These are phyloP conservation scores for Drosophila santomea DNA, from an alignment of 1,140 invertebrate genomes.

Conservation along the genomic window DNA sequence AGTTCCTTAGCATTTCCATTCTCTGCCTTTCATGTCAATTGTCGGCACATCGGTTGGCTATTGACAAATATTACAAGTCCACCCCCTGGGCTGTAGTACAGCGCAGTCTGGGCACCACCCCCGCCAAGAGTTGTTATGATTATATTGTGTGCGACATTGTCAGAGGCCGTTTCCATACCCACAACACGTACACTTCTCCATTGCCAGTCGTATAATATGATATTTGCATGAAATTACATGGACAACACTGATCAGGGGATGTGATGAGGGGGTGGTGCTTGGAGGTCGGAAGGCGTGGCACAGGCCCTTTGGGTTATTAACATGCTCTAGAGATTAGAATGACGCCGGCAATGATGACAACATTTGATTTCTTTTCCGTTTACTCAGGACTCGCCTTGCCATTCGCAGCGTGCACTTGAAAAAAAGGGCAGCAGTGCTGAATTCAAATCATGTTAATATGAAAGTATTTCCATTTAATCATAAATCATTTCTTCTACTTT, in stretches of 20 bases:
- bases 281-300: slow-evolving; percentile 5
- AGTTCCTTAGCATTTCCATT: slow-evolving; percentile 3
- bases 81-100: slow-evolving; percentile 5
- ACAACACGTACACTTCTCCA: slow-evolving; percentile 72
- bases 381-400: slow-evolving; percentile 37
- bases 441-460: no score
- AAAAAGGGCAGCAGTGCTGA: neutral
- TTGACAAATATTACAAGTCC: slow-evolving; percentile 74
- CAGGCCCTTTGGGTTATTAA: slow-evolving; percentile 71
- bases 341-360: slow-evolving; percentile 75
- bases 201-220: slow-evolving; percentile 69
- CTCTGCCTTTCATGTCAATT: slow-evolving; percentile 58
- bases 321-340: slow-evolving; percentile 79
- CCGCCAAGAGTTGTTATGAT: slow-evolving; percentile 63
- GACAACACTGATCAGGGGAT: slow-evolving; percentile 22
- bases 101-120: neutral
- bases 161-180: slow-evolving; percentile 66
- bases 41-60: slow-evolving; percentile 65
- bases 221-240: slow-evolving; percentile 81
- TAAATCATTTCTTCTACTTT: no score
- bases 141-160: slow-evolving; percentile 72
- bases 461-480: no score
- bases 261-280: neutral
- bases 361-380: slow-evolving; percentile 79
- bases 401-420: neutral